Percentiles rank a stretch among this genome's conserved stretches.
Evolutionary conservation across 2,797 vertebrate genomes (phyloP).

Genomic region (Lepus townsendii): DNA sequence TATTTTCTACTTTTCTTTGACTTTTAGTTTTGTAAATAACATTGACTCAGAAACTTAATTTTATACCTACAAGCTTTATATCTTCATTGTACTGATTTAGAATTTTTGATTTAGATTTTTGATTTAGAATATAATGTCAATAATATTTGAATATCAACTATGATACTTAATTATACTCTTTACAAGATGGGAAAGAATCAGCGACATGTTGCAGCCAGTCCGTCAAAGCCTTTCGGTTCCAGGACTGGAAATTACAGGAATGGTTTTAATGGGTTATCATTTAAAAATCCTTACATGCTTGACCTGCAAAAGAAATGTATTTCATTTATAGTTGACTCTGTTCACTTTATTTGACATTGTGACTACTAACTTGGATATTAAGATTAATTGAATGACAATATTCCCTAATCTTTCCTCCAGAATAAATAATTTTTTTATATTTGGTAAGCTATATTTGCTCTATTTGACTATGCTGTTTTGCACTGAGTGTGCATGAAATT

Average conservation of each 20-base stretch:
- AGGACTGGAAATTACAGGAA: not conserved
- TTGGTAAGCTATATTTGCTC: not conserved
- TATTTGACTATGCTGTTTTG: not conserved
- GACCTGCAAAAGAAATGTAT: not conserved
- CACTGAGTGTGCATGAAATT: not conserved
- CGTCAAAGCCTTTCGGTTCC: not conserved
- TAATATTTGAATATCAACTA: constrained; percentile 55
- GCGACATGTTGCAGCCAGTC: not conserved
- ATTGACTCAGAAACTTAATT: constrained; percentile 70
- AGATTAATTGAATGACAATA: not conserved
- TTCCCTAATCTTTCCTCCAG: not conserved
- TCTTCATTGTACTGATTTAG: constrained; percentile 45
- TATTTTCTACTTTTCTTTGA: constrained; percentile 24
- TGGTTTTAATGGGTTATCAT: not conserved
- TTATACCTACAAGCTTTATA: constrained; percentile 30
- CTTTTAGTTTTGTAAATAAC: constrained; percentile 61
- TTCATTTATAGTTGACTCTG: not conserved
- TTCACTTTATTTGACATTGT: not conserved
- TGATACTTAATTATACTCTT: constrained; percentile 51
- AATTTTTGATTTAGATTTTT: constrained; percentile 1
- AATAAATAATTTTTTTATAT: not conserved
- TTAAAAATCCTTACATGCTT: not conserved
- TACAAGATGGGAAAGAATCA: not conserved
- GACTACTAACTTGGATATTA: not conserved
- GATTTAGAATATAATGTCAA: constrained; percentile 61